Percentiles rank a stretch among this genome's conserved stretches.
Conservation (phyloP, 2,113 vertebrate genomes). For the Eretmochelys imbricata region DNA sequence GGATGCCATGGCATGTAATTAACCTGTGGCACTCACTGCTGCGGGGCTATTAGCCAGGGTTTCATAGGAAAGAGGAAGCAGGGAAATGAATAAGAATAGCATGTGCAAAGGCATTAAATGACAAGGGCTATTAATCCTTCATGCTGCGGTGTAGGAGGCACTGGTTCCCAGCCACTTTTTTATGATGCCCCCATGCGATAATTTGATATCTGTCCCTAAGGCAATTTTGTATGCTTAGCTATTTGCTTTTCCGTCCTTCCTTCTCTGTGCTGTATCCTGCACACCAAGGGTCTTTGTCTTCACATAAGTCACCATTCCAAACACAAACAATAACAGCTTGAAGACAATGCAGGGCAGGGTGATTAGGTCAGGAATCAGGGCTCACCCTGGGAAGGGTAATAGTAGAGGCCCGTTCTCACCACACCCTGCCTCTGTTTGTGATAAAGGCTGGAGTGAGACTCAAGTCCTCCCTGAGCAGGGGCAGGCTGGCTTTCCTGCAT, state of each 20-base stretch:
- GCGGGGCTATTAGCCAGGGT: neutral
- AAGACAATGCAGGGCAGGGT: neutral
- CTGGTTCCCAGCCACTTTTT: neutral
- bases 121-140: neutral
- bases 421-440: neutral
- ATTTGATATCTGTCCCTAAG: neutral
- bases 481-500: neutral
- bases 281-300: neutral
- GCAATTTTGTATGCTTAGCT: neutral
- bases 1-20: neutral
- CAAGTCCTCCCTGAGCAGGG: neutral
- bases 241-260: neutral
- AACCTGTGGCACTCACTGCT: neutral
- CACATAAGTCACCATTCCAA: neutral
- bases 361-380: neutral
- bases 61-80: constrained; percentile 11
- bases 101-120: neutral
- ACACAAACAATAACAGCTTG: neutral
- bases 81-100: neutral
- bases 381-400: neutral
- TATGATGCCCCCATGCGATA: neutral
- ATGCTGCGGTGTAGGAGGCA: neutral
- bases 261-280: neutral
- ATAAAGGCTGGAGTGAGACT: neutral
- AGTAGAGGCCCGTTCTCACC: neutral